These are phyloP conservation scores for Drosophila nikananu DNA, from an alignment of 1,140 invertebrate genomes.

Conservation along the genomic window DNA sequence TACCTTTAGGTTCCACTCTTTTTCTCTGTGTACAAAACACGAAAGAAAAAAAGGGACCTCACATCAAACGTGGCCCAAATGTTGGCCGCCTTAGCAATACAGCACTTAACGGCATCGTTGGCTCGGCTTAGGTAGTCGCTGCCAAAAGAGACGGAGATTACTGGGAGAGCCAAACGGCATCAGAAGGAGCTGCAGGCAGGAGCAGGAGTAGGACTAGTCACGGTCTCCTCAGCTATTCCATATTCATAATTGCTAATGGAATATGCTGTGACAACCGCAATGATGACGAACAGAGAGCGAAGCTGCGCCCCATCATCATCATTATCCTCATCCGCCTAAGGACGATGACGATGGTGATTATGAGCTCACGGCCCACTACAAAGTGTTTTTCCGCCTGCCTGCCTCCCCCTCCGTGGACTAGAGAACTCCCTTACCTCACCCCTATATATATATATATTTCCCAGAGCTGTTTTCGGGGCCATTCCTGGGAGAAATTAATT, in stretches of 20 bases:
- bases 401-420: not conserved
- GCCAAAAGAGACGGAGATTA: conserved; percentile 21
- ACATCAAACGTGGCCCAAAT: conserved; percentile 51
- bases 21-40: conserved; percentile 10
- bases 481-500: conserved; percentile 85
- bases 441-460: conserved; percentile 15
- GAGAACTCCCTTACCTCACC: conserved; percentile 8
- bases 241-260: conserved; percentile 85
- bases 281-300: conserved; percentile 32
- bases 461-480: conserved; percentile 24
- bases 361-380: conserved; percentile 60
- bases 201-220: conserved; percentile 50
- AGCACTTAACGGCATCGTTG: conserved; percentile 75
- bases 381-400: conserved; percentile 47
- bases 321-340: not conserved
- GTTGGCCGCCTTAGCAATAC: conserved; percentile 31
- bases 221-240: conserved; percentile 65
- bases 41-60: not conserved
- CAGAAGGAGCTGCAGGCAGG: conserved; percentile 14
- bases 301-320: conserved; percentile 6
- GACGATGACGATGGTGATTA: conserved; percentile 54
- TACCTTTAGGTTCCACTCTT: too few relatives aligned
- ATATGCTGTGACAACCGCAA: conserved; percentile 76
- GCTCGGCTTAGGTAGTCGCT: conserved; percentile 75
- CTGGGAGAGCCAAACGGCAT: conserved; percentile 38